phyloP scores from a whole-genome alignment of 2,113 vertebrate species.

The Gobiocypris rarus region DNA sequence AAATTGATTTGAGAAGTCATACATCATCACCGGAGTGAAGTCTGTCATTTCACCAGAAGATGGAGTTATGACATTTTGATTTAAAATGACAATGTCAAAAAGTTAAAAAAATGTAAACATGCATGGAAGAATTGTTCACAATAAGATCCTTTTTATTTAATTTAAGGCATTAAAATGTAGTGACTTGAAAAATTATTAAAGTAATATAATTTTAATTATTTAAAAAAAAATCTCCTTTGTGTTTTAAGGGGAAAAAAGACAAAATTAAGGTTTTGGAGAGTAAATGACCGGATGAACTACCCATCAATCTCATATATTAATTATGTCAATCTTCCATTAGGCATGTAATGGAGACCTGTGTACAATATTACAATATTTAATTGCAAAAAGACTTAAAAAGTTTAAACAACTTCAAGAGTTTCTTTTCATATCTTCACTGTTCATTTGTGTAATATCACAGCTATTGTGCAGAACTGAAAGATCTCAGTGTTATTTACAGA shows the following conservation, averaged over 20 bases:
- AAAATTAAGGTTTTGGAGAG: no score
- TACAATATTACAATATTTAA: no score
- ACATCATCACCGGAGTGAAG: no score
- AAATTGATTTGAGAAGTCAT: no score
- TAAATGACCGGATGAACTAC: no score
- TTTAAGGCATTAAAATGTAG: no score
- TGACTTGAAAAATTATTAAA: no score
- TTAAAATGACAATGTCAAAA: no score
- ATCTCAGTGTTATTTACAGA: conserved; percentile 30
- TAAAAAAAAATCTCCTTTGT: neutral
- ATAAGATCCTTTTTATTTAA: neutral
- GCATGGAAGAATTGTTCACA: neutral
- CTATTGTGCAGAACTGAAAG: conserved; percentile 7
- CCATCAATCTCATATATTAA: no score
- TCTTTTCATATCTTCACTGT: neutral
- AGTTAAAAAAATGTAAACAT: neutral
- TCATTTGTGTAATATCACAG: neutral
- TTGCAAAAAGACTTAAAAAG: neutral
- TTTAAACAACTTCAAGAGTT: neutral
- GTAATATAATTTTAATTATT: no score
- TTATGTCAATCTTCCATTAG: neutral
- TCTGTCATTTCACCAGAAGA: no score
- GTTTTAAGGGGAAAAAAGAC: neutral
- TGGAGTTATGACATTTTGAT: no score
- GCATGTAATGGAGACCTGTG: neutral